These are phyloP conservation scores for Alca torda DNA, from an alignment of 2,797 vertebrate genomes.

Conservation along the genomic window DNA sequence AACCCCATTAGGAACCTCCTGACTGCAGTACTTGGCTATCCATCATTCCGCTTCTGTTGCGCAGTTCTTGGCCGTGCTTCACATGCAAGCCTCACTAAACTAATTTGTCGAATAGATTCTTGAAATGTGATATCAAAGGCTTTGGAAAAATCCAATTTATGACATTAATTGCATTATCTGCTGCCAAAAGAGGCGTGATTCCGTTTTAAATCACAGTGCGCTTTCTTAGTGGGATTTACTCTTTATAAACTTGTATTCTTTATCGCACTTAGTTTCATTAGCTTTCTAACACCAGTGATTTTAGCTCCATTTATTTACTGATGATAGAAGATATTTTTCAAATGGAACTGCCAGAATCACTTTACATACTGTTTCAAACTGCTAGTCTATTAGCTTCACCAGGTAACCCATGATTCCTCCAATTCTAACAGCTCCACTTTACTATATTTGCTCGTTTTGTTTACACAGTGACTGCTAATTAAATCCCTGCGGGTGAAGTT, in stretches of 20 bases:
- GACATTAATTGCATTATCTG: slow-evolving; percentile 5
- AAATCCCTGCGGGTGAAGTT: slow-evolving; percentile 18
- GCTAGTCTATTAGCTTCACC: slow-evolving; percentile 46
- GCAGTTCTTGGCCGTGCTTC: background rate
- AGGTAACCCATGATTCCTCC: slow-evolving; percentile 3
- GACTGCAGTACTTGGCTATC: slow-evolving; percentile 10
- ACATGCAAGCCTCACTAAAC: background rate
- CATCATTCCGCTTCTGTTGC: slow-evolving; percentile 12
- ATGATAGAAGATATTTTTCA: slow-evolving; percentile 50
- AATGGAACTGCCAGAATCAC: slow-evolving; percentile 54
- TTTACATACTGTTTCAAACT: slow-evolving; percentile 42
- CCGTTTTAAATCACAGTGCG: background rate
- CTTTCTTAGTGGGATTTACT: background rate
- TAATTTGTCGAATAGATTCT: slow-evolving; percentile 55
- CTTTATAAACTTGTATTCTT: slow-evolving; percentile 9
- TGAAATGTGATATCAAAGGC: slow-evolving; percentile 1
- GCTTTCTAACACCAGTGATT: slow-evolving; percentile 17
- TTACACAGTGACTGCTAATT: slow-evolving; percentile 29
- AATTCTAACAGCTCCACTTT: slow-evolving; percentile 19
- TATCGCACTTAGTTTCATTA: slow-evolving; percentile 6
- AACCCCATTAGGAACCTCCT: slow-evolving; percentile 42
- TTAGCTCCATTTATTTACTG: slow-evolving; percentile 47
- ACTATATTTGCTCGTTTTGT: background rate
- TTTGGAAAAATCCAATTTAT: slow-evolving; percentile 42
- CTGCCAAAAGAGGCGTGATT: slow-evolving; percentile 10